Base-by-base conservation (phyloP, 2,113 vertebrate species). In the Sander lucioperca region DNA sequence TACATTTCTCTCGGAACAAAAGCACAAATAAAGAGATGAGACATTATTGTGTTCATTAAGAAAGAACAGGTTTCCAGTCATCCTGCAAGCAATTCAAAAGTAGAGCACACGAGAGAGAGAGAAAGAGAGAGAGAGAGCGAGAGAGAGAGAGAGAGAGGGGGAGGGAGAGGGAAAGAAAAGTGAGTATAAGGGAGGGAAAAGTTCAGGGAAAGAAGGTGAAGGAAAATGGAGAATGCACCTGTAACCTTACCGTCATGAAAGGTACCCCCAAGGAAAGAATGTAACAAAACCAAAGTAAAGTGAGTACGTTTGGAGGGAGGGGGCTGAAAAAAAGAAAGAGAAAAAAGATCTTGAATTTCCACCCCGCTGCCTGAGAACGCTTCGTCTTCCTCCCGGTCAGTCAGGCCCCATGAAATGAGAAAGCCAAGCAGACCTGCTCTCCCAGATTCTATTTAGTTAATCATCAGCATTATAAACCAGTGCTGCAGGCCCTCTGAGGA, bases 361-460 rank as follows among this genome's bases (percentile, higher is more conserved):
- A 95, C 86, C 94, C 69, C 64, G 82, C 93, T 85, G 94, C 94
- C 93, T 96, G 94, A 92, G 93, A 91, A 90, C 76, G 77, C 86
- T 79, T 74, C 79, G 85, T 95, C 94, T 93, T 95, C 92, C 93
- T 94, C 93, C 81, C 56, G 92, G 91, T 94, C 86, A 75, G 88
- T 91, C 93, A 94, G 96, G 95, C 95, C 95, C 95, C 95, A 93
- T 94, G 95, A 96, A 97, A 96, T 95, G 95, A 94, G 96, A 96
- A 96, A 95, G 95, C 93, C 90, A 90, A 95, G 94, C 91, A 83
- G 93, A 94, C 92, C 94, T 91, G 94, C 96, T 96, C 95, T 83
- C 95, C 96, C 95, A 96, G 96, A 96, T 95, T 95, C 94, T 95
- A 95, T 94, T 96, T 96, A 96, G 96, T 97, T 97, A 97, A 98